These are phyloP conservation scores for Unio pictorum DNA, from an alignment of 2,888 invertebrate genomes.

Conservation along the genomic window DNA sequence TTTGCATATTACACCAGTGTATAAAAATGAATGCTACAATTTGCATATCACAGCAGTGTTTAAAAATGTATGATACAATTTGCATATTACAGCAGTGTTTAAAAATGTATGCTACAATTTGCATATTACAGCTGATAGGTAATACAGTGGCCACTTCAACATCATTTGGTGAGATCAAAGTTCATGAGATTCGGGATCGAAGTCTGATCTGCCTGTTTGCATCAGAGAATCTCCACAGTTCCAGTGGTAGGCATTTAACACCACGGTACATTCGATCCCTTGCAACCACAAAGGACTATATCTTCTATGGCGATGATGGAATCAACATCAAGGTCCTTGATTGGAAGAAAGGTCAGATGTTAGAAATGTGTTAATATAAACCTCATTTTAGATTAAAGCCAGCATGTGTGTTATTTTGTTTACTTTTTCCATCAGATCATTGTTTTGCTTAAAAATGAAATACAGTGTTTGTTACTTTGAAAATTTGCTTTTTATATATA, in stretches of 20 bases:
- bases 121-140: slow-evolving; percentile 40
- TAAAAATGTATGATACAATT: too few species aligned
- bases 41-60: too few species aligned
- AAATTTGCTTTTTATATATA: too few species aligned
- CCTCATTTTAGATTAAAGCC: too few species aligned
- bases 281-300: slow-evolving; percentile 27
- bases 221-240: slow-evolving; percentile 53
- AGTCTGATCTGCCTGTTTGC: slow-evolving; percentile 52
- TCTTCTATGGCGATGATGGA: slow-evolving; percentile 65
- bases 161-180: slow-evolving; percentile 57
- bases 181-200: slow-evolving; percentile 49
- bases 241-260: slow-evolving; percentile 29
- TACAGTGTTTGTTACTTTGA: too few species aligned
- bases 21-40: background rate
- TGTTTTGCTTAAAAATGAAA: background rate
- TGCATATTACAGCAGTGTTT: too few species aligned
- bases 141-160: slow-evolving; percentile 40
- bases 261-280: slow-evolving; percentile 51
- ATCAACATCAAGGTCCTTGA: slow-evolving; percentile 61
- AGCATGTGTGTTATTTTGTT: too few species aligned
- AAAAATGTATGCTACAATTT: background rate
- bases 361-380: background rate
- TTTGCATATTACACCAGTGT: too few species aligned
- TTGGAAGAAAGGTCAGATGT: slow-evolving; percentile 61
- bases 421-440: too few species aligned